Base-by-base conservation (phyloP, 2,888 invertebrate species). In the Lydus trimaculatus region DNA sequence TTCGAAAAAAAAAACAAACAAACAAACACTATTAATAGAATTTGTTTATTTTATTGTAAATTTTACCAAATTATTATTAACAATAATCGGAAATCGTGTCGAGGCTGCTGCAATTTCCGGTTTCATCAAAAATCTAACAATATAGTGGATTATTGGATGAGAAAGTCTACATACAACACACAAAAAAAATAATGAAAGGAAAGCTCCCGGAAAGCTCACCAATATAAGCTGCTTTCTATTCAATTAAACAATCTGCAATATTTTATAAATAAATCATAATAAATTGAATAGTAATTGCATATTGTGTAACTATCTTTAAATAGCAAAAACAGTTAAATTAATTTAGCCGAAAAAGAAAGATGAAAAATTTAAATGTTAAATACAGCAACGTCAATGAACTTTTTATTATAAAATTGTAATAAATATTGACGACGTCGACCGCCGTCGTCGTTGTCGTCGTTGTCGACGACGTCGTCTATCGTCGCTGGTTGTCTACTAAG, bases 31-130 rank as follows among this genome's bases (percentile, higher is more conserved):
- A 25, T 56, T 56, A 25, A 25, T 56, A 25, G 23, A 20, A 56
- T 13, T 25, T 13, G 56, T 4, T 25, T 15, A 25, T 25, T 25
- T 52, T 23, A 2, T 23, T 43, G 1, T 11, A 4, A 11, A 13
- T 39, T 39, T 15, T 39, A 5, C n/a, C 13, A 2, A n/a, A n/a
- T 48, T 20, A 8, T n/a, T n/a, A n/a, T 39, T 17, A 11, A 43
- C 39, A 43, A 48, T 20, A 48, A 48, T 48, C 20, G 25, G 56
- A 56, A 56, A 56, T 56, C 56, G 56, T 56, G 56, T 56, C 56
- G 56, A 25, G 56, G 56, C 25, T 56, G 56, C 25, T 56, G 23
- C 56, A 56, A 23, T 56, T 13, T 56, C 56, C 56, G 56, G 56
- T 56, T 56, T 23, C 4, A 56, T 13, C 13, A 25, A 56, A 56